Base-by-base conservation (phyloP, 2,888 invertebrate genomes). In the Perdita meconis region DNA sequence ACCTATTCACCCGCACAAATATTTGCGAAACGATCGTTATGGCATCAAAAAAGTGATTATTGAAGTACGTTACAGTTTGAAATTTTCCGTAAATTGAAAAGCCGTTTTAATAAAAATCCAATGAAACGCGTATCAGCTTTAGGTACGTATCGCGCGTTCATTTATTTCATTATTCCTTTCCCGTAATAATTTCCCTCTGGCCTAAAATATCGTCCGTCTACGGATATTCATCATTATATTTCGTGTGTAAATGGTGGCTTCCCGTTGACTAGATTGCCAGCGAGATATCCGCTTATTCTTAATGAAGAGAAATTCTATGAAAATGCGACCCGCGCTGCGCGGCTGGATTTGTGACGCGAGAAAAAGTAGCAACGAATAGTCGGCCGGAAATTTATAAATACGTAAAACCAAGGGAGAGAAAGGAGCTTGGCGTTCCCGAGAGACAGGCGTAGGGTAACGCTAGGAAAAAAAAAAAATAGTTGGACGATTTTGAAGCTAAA, bases 41-140 rank as follows among this genome's bases (percentile, higher is more conserved):
- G 0, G 12, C 19, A 13, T 22, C n/a, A n/a, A 10, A 40, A 57
- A 40, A 26, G 22, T 24, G 8, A 24, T 57, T n/a, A 26, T n/a
- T n/a, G n/a, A n/a, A n/a, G 0, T 40, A 16, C 40, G 2, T 40
- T 53, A 30, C n/a, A n/a, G n/a, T n/a, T n/a, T n/a, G n/a, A n/a
- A n/a, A n/a, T n/a, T n/a, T n/a, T n/a, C n/a, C n/a, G 26, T n/a
- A 16, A 19, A 42, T n/a, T 8, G 26, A 16, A 16, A 30, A 26
- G 42, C n/a, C 1, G 3, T 47, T 60, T 26, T 16, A 55, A 55
- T 30, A 26, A 56, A 38, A 56, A 56, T 56, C 22, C 42, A 40
- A 30, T 22, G 55, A 16, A 40, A 12, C 24, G n/a, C n/a, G n/a
- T 40, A 42, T 42, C 55, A n/a, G 12, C 6, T 30, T 42, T 10